Conservation (phyloP, 2,888 invertebrate species). For the Panzeria rudis region DNA sequence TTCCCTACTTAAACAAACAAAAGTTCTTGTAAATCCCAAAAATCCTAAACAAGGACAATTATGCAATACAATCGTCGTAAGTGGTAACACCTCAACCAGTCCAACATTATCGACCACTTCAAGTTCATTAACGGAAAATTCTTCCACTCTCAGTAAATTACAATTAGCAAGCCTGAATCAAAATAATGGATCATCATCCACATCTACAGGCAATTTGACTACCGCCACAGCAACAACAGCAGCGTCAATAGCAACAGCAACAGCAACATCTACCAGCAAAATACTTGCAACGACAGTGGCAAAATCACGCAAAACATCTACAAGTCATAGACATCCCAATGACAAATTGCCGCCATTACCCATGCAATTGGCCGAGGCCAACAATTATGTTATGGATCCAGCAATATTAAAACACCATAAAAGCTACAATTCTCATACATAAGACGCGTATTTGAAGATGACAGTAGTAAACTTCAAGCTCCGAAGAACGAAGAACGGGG, state of each 20-base stretch:
- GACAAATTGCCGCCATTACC: conserved; percentile 90
- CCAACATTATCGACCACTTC: conserved; percentile 44
- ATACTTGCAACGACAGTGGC: conserved; percentile 52
- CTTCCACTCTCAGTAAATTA: conserved; percentile 32
- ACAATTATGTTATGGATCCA: conserved; percentile 87
- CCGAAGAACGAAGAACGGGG: conserved; percentile 10
- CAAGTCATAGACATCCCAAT: conserved; percentile 90
- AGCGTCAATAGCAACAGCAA: conserved; percentile 73
- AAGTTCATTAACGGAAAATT: conserved; percentile 18
- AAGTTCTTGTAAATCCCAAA: conserved; percentile 92
- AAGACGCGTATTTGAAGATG: conserved; percentile 20
- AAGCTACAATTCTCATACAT: conserved; percentile 81
- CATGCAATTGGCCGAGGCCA: conserved; percentile 87
- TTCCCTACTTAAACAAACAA: conserved; percentile 93
- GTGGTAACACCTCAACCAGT: conserved; percentile 38
- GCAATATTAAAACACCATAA: conserved; percentile 82
- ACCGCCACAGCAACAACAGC: conserved; percentile 74
- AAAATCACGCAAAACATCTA: conserved; percentile 85
- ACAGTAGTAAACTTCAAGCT: not conserved
- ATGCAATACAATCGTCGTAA: conserved; percentile 24
- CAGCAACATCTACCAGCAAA: conserved; percentile 62
- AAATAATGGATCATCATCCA: conserved; percentile 37
- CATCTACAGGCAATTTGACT: conserved; percentile 49
- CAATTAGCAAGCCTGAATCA: conserved; percentile 15
- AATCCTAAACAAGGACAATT: conserved; percentile 47